A percentile compares a stretch with the other conserved stretches of the same genome.
Conservation (phyloP, 1,140 invertebrate genomes). For the Berghia stephanieae region DNA sequence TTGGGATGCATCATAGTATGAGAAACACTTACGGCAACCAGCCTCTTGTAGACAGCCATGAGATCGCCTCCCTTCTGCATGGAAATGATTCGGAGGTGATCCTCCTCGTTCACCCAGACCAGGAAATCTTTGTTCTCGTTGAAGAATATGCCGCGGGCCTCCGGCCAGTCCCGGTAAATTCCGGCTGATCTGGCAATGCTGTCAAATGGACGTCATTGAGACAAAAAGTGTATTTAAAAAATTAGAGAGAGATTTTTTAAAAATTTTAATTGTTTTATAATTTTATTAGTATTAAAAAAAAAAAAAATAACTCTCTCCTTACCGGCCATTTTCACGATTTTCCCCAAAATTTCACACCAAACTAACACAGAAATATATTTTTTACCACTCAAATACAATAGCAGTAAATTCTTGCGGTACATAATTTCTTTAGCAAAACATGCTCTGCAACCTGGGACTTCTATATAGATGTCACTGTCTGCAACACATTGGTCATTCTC, state of each 20-base stretch:
- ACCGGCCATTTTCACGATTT: no score
- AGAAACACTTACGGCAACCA: conserved; percentile 76
- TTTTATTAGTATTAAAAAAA: neutral
- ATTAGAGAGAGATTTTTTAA: no score
- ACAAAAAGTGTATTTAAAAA: neutral
- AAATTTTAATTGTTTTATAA: neutral
- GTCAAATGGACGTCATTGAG: conserved; percentile 37
- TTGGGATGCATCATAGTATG: no score
- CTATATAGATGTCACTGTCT: no score
- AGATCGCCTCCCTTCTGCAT: conserved; percentile 95
- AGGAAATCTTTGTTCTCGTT: conserved; percentile 96
- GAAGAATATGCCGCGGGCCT: conserved; percentile 92
- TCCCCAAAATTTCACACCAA: no score
- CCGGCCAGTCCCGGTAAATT: conserved; percentile 90
- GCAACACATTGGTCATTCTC: no score
- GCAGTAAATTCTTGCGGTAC: no score
- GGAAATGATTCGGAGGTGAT: conserved; percentile 95
- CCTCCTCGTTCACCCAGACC: conserved; percentile 97
- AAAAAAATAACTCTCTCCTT: no score
- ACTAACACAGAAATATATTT: no score
- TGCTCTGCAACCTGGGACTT: neutral
- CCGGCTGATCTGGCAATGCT: no score
- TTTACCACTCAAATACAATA: no score
- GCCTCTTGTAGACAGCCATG: conserved; percentile 80
- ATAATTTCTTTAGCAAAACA: no score